A percentile compares a stretch with the other conserved stretches of the same genome.
These are phyloP conservation scores for Porphyrio hochstetteri DNA, from an alignment of 2,113 vertebrate species.

Conservation along the genomic window DNA sequence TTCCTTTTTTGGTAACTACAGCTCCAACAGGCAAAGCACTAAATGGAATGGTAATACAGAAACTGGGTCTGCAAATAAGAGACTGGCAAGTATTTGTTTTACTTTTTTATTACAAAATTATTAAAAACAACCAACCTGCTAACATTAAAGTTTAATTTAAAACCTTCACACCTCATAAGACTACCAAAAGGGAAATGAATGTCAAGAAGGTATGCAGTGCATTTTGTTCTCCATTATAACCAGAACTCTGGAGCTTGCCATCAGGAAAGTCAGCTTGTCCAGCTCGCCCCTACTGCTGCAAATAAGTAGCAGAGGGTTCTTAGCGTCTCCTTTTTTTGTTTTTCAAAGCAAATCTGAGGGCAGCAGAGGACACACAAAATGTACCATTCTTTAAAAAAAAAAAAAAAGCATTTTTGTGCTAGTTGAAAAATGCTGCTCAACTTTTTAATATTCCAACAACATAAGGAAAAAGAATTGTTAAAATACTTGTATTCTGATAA, in stretches of 20 bases:
- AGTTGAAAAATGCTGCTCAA: neutral
- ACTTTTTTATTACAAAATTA: constrained; percentile 24
- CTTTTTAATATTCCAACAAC: neutral
- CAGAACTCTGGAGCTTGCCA: neutral
- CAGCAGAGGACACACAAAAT: neutral
- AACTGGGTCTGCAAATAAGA: neutral
- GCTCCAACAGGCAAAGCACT: neutral
- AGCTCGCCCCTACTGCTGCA: neutral
- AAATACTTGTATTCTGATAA: neutral
- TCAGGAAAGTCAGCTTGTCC: neutral
- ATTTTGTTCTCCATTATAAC: neutral
- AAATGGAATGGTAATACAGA: neutral
- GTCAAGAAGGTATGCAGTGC: neutral
- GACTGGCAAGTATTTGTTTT: neutral
- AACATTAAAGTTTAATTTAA: neutral
- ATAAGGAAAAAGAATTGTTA: neutral
- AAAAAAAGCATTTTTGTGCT: neutral
- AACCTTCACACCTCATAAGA: neutral
- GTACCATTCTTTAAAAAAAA: neutral
- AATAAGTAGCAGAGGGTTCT: neutral
- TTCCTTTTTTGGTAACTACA: neutral
- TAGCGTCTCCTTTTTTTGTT: neutral
- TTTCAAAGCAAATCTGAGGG: neutral
- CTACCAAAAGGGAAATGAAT: neutral
- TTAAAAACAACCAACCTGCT: neutral